Conservation (phyloP, 2,797 vertebrate genomes). For the Babyrousa celebensis region DNA sequence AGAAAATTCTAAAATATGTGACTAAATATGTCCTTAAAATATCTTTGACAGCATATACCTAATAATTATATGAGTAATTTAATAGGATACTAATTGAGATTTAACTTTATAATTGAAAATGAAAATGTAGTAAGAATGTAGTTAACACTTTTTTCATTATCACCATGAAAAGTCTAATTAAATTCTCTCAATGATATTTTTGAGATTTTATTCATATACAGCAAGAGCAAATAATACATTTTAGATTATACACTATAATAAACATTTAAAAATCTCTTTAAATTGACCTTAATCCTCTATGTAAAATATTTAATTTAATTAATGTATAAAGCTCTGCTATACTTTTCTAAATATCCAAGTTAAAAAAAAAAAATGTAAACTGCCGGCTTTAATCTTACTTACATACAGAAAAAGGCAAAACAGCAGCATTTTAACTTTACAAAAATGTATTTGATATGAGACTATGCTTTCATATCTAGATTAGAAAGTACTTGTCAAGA, state of each 20-base stretch:
- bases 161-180: constrained; percentile 8
- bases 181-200: constrained; percentile 50
- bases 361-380: constrained; percentile 34
- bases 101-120: constrained; percentile 69
- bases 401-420: not conserved
- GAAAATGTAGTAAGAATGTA: constrained; percentile 48
- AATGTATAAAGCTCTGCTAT: not conserved
- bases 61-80: constrained; percentile 44
- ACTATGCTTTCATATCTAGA: not conserved
- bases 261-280: not conserved
- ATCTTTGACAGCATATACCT: not conserved
- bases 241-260: not conserved
- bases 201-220: constrained; percentile 40
- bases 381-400: not conserved
- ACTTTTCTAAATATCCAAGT: not conserved
- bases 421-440: not conserved
- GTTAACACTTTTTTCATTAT: constrained; percentile 54
- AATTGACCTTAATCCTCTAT: not conserved
- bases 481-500: not conserved
- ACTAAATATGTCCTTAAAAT: constrained; percentile 30
- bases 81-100: constrained; percentile 47
- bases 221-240: constrained; percentile 7
- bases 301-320: constrained; percentile 36
- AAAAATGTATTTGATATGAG: not conserved
- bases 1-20: not conserved